Evolutionary conservation across 1,140 invertebrate genomes (phyloP), one percentile per base, ranked within the genome.

Genomic region (Stenopsyche tienmushanensis): DNA sequence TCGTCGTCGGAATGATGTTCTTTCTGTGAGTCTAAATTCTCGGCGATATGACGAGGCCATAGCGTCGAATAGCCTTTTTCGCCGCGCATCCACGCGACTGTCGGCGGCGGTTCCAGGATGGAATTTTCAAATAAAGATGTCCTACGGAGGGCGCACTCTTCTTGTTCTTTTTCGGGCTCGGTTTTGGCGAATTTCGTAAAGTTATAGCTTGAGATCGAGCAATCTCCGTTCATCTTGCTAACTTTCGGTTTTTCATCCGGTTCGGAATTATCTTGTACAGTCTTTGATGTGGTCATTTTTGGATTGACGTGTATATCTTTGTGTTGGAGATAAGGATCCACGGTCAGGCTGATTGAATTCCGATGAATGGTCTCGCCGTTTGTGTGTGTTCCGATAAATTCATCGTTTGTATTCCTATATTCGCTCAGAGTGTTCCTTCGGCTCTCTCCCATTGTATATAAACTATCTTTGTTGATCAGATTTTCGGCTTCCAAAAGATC

Each of bases 231-330:
- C 15, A 25, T 47, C 42, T 7, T 5, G 1, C 9, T n/a, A 45
- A 25, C 24, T 8, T 3, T 15, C 8, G 23, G 15, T 5, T 25
- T 25, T 15, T 1, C 17, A 15, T 8, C 7, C 41, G 60, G 59
- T 21, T 64, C 60, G 8, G 13, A 49, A 7, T 5, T 34, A 13
- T 13, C 13, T 13, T 34, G 29, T 34, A 34, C 13, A 10, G 59
- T 65, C 26, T 69, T 69, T 1, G 47, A 34, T 5, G 50, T 63
- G 3, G 80, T 82, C 80, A 82, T 82, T 65, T 80, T 80, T 10
- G 80, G 80, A 64, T 82, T 82, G 0, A 82, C 76, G 55, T 81
- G 80, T 29, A 81, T 79, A 58, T 81, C 80, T 64, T 81, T 81
- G 60, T 80, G 78, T 21, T 57, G 55, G 3, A 63, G 44, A 58